A percentile compares a stretch with the other conserved stretches of the same genome.
Conservation (phyloP, 2,797 vertebrate genomes). For the Eulemur coronatus region DNA sequence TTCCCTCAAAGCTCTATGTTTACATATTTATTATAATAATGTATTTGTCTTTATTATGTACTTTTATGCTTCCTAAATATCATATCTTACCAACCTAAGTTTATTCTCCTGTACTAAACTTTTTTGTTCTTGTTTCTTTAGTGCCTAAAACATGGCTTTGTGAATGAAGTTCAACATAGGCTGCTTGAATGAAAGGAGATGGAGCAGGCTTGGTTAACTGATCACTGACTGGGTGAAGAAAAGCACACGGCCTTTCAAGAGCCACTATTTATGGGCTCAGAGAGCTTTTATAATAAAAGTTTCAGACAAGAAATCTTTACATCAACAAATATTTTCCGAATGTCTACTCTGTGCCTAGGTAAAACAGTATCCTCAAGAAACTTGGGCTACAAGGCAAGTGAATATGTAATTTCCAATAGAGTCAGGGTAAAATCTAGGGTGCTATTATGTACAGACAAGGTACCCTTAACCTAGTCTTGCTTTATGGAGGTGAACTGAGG, state of each 20-base stretch:
- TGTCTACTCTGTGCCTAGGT: neutral
- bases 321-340: conserved; percentile 22
- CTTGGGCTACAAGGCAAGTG: neutral
- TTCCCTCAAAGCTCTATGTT: neutral
- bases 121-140: neutral
- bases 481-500: neutral
- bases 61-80: neutral
- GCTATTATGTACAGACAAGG: neutral
- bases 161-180: neutral
- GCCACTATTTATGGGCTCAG: neutral
- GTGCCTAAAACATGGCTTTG: neutral
- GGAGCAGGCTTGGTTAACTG: neutral
- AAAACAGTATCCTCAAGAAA: neutral
- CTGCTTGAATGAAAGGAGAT: neutral
- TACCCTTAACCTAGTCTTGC: too few species aligned
- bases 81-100: neutral
- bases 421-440: neutral
- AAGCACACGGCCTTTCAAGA: neutral
- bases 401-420: neutral
- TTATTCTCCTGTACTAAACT: neutral
- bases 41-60: neutral
- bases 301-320: neutral
- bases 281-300: neutral
- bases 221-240: neutral
- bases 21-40: neutral